phyloP scores from a whole-genome alignment of 2,797 vertebrate species.

The Bothrops alternatus region DNA sequence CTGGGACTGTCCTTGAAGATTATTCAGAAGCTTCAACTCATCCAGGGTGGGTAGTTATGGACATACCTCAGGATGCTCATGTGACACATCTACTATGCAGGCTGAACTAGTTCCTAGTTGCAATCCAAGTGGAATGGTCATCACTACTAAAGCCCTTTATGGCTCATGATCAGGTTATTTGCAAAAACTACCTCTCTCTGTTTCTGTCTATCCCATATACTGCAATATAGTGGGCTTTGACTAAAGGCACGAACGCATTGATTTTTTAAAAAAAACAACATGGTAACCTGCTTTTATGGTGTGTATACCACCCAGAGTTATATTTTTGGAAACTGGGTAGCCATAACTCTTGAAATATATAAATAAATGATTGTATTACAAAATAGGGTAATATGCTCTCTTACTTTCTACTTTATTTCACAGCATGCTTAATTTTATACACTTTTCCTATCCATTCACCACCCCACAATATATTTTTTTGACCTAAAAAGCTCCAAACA shows the following conservation, averaged over 20 bases:
- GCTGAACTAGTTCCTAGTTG: background rate
- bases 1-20: background rate
- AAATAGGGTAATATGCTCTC: background rate
- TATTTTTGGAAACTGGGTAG: background rate
- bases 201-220: background rate
- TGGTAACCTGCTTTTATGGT: background rate
- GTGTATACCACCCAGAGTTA: background rate
- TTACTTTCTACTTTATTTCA: background rate
- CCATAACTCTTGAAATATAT: background rate
- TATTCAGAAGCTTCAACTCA: background rate
- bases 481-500: background rate
- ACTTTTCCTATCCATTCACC: background rate
- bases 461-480: background rate
- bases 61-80: background rate
- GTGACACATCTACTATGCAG: background rate
- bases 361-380: background rate
- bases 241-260: background rate
- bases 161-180: background rate
- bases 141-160: background rate
- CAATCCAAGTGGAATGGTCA: background rate
- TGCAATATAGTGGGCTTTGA: background rate
- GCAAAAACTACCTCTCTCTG: no score
- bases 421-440: background rate
- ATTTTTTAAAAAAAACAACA: background rate
- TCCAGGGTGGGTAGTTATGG: background rate